Base-by-base conservation (phyloP, 2,888 invertebrate species). In the Syrphus vitripennis region DNA sequence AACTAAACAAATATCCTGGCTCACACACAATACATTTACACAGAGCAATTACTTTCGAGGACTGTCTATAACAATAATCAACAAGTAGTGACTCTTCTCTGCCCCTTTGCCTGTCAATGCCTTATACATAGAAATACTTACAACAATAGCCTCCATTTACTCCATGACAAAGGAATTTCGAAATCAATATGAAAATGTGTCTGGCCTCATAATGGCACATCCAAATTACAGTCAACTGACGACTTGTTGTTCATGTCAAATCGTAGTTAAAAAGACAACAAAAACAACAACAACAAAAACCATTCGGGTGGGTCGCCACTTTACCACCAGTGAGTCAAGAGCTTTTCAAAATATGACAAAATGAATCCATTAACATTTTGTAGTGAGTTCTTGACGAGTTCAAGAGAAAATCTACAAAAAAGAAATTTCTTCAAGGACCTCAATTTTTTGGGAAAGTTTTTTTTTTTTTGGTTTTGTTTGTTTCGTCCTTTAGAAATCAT, bases 171-270 rank as follows among this genome's bases (percentile, higher is more conserved):
- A 69, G 69, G 69, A 63, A 42, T 74, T 74, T 77, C 59, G 53
- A 74, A 78, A 79, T 74, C 83, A 79, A 79, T 83, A 83, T 69
- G 45, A 78, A 67, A 67, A 79, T 83, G 78, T 83, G 77, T 83
- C 83, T 83, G 78, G 83, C 24, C 53, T 19, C 72, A 67, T 72
- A 83, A 83, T 83, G 53, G 67, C 7, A 45, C 40, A 67, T 72
- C 78, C 59, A 78, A 78, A 78, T 72, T 77, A 67, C 34, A 14
- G 19, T 40, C 34, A 53, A 67, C 45, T 63, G 26, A 83, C 71
- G 72, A 78, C 59, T 83, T 78, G 72, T 75, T 61, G 59, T 74
- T 57, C 53, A 55, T 29, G 42, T 16, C 50, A 31, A 65, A 19
- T 10, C 29, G 34, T 24, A 34, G 31, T 26, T 34, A 42, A 24